These are phyloP conservation scores for Crax fasciolata DNA, from an alignment of 2,797 vertebrate species.

Conservation along the genomic window DNA sequence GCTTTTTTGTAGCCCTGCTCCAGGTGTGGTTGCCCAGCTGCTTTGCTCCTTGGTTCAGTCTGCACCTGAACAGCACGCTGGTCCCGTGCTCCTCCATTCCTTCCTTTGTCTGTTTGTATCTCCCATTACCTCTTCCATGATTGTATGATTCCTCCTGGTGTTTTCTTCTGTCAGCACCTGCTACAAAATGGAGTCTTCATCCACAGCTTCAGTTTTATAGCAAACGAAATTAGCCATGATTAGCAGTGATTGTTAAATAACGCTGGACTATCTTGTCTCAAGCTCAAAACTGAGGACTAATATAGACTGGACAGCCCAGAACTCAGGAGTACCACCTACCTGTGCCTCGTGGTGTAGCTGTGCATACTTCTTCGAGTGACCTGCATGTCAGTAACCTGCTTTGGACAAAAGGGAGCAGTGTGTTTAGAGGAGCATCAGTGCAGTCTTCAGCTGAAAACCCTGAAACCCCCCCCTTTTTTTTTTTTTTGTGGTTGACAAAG, in stretches of 20 bases:
- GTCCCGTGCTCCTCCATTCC: background rate
- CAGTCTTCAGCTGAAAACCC: background rate
- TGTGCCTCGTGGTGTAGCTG: background rate
- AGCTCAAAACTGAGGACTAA: background rate
- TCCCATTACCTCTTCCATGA: background rate
- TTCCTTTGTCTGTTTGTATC: fast-evolving
- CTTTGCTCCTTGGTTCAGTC: fast-evolving
- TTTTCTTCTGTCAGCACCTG: background rate
- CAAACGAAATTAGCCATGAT: background rate
- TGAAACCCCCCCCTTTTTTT: too few relatives aligned
- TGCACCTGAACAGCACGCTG: fast-evolving
- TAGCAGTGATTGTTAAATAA: background rate
- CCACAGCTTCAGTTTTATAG: background rate
- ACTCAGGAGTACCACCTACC: background rate
- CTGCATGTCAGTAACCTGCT: background rate
- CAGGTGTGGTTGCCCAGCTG: fast-evolving
- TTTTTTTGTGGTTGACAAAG: too few relatives aligned
- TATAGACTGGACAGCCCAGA: background rate
- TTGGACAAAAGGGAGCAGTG: background rate
- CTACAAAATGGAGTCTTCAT: background rate
- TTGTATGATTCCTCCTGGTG: background rate
- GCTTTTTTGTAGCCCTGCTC: fast-evolving
- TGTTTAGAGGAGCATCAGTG: fast-evolving
- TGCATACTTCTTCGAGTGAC: background rate
- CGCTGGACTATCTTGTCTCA: background rate